Evolutionary conservation across 2,888 invertebrate genomes (phyloP), one percentile per base, ranked within the genome.

Genomic region (Aelia acuminata): DNA sequence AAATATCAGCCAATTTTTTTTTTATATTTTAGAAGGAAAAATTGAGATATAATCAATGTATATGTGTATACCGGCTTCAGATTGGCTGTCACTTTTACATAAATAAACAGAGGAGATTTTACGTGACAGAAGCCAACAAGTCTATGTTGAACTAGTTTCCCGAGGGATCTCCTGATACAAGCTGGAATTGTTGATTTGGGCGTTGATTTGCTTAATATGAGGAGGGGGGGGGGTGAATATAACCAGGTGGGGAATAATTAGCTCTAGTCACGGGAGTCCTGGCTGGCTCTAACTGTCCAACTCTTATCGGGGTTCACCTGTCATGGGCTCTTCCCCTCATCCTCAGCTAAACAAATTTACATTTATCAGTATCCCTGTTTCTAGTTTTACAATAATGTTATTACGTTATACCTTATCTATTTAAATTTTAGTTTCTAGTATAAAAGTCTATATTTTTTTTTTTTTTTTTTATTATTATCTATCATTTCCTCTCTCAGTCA

Each of bases 341-440:
- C 80, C 80, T 80, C 80, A 43, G 4, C 31, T 31, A 63, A 63
- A 63, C 31, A 63, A 57, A 63, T 63, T 63, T 18, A 43, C 43
- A 80, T 43, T 80, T 80, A 80, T 80, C 80, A 80, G 39, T 63
- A 63, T 63, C 63, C 18, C 63, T 35, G 63, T 63, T 31, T 31
- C 26, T 63, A 63, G n/a, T 26, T 63, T 63, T 63, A 63, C 18
- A 63, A 57, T 57, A 57, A 18, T 0, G 31, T 18, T 31, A 31
- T 18, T 63, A 63, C 26, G 57, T 26, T 57, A 26, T 18, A 3
- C 31, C 63, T 63, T 63, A 63, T 63, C 63, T 63, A 31, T 63
- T 63, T 63, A 5, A 57, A 57, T 57, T 57, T 57, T 18, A 31
- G 26, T 63, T 63, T 63, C 31, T 63, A 63, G 26, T 1, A 31